Evolutionary conservation across 1,140 invertebrate species (phyloP).

Genomic region (Drosophila baimaii): DNA sequence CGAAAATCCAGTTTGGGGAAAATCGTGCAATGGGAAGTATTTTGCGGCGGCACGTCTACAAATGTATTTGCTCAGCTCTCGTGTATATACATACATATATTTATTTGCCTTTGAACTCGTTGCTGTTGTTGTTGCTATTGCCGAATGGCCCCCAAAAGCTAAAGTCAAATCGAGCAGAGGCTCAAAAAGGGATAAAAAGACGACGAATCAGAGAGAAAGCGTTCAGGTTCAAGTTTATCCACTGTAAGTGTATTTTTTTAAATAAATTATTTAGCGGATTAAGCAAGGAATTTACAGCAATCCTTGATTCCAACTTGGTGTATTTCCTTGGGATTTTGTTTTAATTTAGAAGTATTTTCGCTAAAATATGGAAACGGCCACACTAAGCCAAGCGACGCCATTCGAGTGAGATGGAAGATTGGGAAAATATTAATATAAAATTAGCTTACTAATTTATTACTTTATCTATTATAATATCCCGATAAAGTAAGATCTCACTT

Average conservation of each 20-base stretch:
- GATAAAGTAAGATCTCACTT: too few species aligned
- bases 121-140: not conserved
- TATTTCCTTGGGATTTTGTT: too few species aligned
- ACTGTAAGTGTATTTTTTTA: not conserved
- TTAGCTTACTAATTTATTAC: too few species aligned
- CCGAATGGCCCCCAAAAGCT: constrained; percentile 2
- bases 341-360: not conserved
- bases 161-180: constrained; percentile 31
- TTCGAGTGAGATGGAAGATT: not conserved
- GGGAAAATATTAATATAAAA: too few species aligned
- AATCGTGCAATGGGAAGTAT: constrained; percentile 30
- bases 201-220: not conserved
- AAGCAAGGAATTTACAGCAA: not conserved
- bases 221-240: constrained; percentile 15
- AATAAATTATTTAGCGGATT: not conserved
- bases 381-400: not conserved
- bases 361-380: not conserved
- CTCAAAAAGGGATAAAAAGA: constrained; percentile 12
- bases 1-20: constrained; percentile 4
- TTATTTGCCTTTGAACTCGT: constrained; percentile 31
- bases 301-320: not conserved
- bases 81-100: too few species aligned
- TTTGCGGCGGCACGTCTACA: constrained; percentile 61
- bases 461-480: too few species aligned
- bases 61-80: constrained; percentile 40